Evolutionary conservation across 1,140 invertebrate species (phyloP).

Genomic region (Drosophila busckii): DNA sequence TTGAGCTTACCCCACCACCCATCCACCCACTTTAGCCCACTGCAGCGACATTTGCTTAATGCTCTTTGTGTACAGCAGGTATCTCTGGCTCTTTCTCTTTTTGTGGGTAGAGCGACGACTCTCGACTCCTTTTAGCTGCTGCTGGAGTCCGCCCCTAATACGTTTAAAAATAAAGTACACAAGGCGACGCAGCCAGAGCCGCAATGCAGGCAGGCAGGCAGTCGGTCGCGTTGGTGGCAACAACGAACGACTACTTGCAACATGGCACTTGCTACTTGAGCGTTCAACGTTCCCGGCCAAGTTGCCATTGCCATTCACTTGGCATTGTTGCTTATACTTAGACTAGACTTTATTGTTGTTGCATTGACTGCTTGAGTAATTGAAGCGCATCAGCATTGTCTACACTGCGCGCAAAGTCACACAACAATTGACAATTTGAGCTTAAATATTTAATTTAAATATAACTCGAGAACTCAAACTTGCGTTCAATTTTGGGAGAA

Average conservation of each 20-base stretch:
- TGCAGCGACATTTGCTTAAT: neutral
- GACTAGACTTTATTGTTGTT: slow-evolving; percentile 6
- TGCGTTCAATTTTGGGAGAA: neutral
- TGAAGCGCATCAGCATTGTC: slow-evolving; percentile 48
- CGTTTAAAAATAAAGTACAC: slow-evolving; percentile 70
- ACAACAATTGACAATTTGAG: neutral
- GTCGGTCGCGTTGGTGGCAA: too few relatives aligned
- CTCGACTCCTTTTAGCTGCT: neutral
- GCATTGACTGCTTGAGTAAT: slow-evolving; percentile 68
- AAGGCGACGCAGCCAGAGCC: slow-evolving; percentile 34
- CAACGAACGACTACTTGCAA: neutral
- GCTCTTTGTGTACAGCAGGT: neutral
- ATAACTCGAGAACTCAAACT: neutral
- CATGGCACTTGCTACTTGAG: slow-evolving; percentile 36
- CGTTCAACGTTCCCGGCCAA: slow-evolving; percentile 49
- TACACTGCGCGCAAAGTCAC: slow-evolving; percentile 9
- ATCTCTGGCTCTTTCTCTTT: neutral
- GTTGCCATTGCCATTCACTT: neutral
- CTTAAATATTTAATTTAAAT: neutral
- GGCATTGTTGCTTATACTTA: neutral
- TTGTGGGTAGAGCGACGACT: too few relatives aligned
- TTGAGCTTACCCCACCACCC: too few relatives aligned
- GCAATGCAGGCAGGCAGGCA: too few relatives aligned
- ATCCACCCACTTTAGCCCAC: too few relatives aligned
- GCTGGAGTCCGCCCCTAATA: slow-evolving; percentile 53